These are phyloP conservation scores for Dendrocincla tyrannina DNA, from an alignment of 2,797 vertebrate species.

Conservation along the genomic window DNA sequence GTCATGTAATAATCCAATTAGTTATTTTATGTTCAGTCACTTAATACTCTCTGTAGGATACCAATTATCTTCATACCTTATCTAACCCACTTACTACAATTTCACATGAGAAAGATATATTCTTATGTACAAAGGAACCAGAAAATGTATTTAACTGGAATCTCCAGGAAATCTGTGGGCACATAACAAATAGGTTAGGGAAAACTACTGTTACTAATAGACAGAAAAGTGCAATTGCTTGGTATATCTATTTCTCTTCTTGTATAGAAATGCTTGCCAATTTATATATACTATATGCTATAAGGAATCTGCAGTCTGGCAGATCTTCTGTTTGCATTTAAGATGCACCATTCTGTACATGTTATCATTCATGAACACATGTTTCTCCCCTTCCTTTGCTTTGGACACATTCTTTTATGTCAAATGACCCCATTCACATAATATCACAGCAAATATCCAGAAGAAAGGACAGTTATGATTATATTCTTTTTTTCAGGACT, in stretches of 20 bases:
- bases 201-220: not conserved
- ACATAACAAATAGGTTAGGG: not conserved
- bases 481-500: not conserved
- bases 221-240: not conserved
- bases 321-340: not conserved
- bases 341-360: not conserved
- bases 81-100: not conserved
- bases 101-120: not conserved
- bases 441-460: not conserved
- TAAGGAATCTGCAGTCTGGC: not conserved
- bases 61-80: not conserved
- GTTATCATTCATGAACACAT: not conserved
- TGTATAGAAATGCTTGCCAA: not conserved
- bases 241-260: not conserved
- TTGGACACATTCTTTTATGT: not conserved
- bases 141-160: not conserved
- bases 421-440: not conserved
- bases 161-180: not conserved
- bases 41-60: not conserved
- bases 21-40: not conserved
- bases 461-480: not conserved
- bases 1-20: not conserved
- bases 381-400: not conserved
- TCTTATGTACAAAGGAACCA: not conserved
- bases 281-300: not conserved